phyloP scores from a whole-genome alignment of 2,113 vertebrate genomes.

The Camelus bactrianus region DNA sequence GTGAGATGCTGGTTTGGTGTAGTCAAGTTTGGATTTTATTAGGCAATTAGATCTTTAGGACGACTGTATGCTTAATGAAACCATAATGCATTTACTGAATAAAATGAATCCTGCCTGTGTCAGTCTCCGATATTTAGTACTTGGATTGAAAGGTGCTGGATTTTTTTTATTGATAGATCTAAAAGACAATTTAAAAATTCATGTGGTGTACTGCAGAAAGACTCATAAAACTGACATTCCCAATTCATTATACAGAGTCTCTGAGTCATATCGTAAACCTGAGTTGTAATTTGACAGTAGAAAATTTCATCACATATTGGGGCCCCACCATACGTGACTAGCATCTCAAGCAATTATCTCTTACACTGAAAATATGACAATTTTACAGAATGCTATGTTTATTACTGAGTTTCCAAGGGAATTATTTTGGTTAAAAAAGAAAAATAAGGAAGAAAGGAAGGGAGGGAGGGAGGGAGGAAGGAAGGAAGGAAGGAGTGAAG shows the following conservation, averaged over 20 bases:
- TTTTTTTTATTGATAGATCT: not conserved
- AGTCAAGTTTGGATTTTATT: not conserved
- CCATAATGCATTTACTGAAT: not conserved
- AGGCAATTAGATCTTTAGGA: not conserved
- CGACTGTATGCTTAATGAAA: not conserved
- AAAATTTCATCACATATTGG: slow-evolving; percentile 43
- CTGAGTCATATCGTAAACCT: slow-evolving; percentile 58
- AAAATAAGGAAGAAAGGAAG: not conserved
- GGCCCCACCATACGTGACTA: not conserved
- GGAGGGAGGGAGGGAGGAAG: not conserved
- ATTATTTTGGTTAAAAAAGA: not conserved
- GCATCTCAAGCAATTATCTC: not conserved
- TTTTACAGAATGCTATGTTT: not conserved
- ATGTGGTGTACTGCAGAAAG: slow-evolving; percentile 51
- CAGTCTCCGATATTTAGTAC: not conserved
- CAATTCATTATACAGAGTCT: slow-evolving; percentile 56
- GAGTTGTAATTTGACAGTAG: slow-evolving; percentile 60
- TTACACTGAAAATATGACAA: not conserved
- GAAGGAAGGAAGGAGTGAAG: not conserved
- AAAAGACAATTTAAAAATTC: slow-evolving; percentile 72
- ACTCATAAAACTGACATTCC: slow-evolving; percentile 64
- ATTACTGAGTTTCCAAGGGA: not conserved
- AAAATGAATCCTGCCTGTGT: not conserved
- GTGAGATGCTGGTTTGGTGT: not conserved
- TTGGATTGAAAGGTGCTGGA: not conserved